phyloP scores from a whole-genome alignment of 2,113 vertebrate genomes.

The Epinephelus moara region DNA sequence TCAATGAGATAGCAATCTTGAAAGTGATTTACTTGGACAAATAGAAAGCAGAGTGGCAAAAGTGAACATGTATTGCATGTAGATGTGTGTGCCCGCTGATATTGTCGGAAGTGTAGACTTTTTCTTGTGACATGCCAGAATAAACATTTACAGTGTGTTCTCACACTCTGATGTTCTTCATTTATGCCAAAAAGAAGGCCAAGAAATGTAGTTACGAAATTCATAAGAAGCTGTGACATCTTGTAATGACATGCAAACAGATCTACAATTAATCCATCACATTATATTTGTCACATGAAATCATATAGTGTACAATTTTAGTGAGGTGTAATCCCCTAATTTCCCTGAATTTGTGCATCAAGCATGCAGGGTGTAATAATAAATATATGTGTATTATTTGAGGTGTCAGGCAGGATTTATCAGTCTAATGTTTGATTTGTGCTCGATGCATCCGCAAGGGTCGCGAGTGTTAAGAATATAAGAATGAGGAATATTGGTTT shows the following conservation, averaged over 20 bases:
- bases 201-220: not conserved
- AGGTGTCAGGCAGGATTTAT: too few species aligned
- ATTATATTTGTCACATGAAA: too few species aligned
- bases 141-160: not conserved
- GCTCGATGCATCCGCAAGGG: too few species aligned
- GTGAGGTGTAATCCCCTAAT: too few species aligned
- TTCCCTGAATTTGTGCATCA: too few species aligned
- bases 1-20: conserved; percentile 26
- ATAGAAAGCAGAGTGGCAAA: conserved; percentile 22
- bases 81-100: not conserved
- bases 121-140: not conserved
- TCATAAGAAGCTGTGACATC: not conserved
- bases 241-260: conserved; percentile 9
- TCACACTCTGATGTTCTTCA: not conserved
- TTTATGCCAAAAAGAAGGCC: not conserved
- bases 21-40: conserved; percentile 36
- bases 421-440: too few species aligned
- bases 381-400: too few species aligned
- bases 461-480: too few species aligned
- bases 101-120: not conserved
- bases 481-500: too few species aligned
- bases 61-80: conserved; percentile 9
- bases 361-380: too few species aligned
- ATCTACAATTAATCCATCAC: not conserved
- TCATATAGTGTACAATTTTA: too few species aligned